These are phyloP conservation scores for Lagria hirta DNA, from an alignment of 2,888 invertebrate genomes.

Conservation along the genomic window DNA sequence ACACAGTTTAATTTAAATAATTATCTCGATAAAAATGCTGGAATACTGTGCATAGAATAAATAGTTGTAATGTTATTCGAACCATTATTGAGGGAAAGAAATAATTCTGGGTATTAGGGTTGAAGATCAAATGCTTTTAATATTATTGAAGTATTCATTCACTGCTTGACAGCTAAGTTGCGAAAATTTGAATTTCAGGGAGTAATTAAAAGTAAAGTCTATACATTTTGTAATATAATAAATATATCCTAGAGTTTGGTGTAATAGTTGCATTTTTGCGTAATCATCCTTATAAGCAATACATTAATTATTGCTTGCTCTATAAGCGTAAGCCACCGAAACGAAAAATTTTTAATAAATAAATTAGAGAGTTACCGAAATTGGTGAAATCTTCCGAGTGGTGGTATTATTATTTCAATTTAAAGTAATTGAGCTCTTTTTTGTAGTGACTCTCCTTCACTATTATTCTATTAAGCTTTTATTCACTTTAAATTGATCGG, in stretches of 20 bases:
- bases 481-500: slow-evolving; percentile 13
- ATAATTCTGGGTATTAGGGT: too few species aligned
- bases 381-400: slow-evolving; percentile 16
- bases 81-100: too few species aligned
- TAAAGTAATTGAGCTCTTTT: slow-evolving; percentile 14
- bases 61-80: too few species aligned
- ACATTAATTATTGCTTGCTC: not conserved
- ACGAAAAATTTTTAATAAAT: slow-evolving; percentile 7
- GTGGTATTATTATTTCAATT: slow-evolving; percentile 12
- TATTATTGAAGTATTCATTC: too few species aligned
- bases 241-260: not conserved
- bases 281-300: too few species aligned
- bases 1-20: too few species aligned
- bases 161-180: too few species aligned
- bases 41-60: too few species aligned
- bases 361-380: slow-evolving; percentile 13
- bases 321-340: not conserved
- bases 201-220: too few species aligned
- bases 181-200: too few species aligned
- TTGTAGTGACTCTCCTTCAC: slow-evolving; percentile 16
- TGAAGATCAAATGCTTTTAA: too few species aligned
- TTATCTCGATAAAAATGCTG: too few species aligned
- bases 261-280: not conserved
- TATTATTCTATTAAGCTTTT: slow-evolving; percentile 23
- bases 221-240: not conserved